Percentiles rank a stretch among this genome's conserved stretches.
These are phyloP conservation scores for Leucoraja erinaceus DNA, from an alignment of 2,113 vertebrate genomes.

Conservation along the genomic window DNA sequence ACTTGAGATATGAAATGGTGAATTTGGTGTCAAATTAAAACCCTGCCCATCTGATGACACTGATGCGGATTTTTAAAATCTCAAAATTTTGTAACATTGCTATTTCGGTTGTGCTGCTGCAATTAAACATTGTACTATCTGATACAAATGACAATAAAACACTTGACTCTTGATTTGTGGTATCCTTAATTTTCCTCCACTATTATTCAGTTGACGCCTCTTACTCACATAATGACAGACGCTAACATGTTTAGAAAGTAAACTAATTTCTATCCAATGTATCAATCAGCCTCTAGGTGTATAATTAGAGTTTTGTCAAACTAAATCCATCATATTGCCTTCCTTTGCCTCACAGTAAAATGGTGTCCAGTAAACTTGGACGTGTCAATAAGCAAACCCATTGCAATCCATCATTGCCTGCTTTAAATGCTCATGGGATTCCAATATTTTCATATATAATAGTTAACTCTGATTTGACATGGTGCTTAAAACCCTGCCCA, in stretches of 20 bases:
- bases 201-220: not conserved
- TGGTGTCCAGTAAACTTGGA: not conserved
- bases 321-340: not conserved
- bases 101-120: too few relatives aligned
- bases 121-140: too few relatives aligned
- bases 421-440: not conserved
- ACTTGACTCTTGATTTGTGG: not conserved
- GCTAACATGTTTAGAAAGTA: not conserved
- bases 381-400: not conserved
- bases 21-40: too few relatives aligned
- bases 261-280: not conserved
- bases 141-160: too few relatives aligned
- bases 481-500: not conserved
- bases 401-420: not conserved
- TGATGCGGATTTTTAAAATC: too few relatives aligned
- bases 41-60: too few relatives aligned
- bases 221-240: not conserved
- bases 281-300: not conserved
- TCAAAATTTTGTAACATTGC: too few relatives aligned
- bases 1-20: too few relatives aligned
- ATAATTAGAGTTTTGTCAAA: not conserved
- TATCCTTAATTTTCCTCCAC: not conserved
- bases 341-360: not conserved
- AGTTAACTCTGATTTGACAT: too few relatives aligned
- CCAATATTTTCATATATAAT: not conserved